Base-by-base conservation (phyloP, 1,140 invertebrate genomes). In the Halesus radiatus region DNA sequence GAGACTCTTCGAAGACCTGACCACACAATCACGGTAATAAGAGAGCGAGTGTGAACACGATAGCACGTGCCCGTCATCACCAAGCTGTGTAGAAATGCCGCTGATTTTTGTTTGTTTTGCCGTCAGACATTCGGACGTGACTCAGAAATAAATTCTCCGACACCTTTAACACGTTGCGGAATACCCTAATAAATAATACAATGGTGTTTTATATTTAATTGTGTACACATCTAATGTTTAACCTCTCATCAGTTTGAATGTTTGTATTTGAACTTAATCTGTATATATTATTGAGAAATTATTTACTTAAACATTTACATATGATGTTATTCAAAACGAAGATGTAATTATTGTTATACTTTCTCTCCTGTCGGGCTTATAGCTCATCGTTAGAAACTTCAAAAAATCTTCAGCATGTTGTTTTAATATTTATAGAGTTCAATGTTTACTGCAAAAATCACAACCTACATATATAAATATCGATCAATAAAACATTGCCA, bases 1-100 rank as follows among this genome's bases (percentile, higher is more conserved):
- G 88, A 91, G 92, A 86, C 91, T 94, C 88, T 94, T 94, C 88
- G 93, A 94, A 90, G 92, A 93, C 81, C 88, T 90, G 84, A 91
- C 90, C 78, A 85, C 85, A 75, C 85, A 87, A 74, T 66, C 82
- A 86, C 89, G 89, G 89, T 90, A 90, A 87, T 78, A 29, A 53
- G 22, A 66, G 54, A 26, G 15, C 62, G 10, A 29, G 76, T 78
- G 76, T 78, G 76, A 64, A 37, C 68, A 45, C 70, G 68, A 72
- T 80, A 58, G 81, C 81, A 83, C 82, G 79, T 76, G 76, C 79
- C 56, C 56, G 50, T 50, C 53, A 20, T 23, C 68, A 72, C 68
- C 37, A 66, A 37, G 45, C 68, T 72, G 68, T 72, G 18, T 72
- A 72, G 68, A 72, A 72, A 54, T 72, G 50, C 68, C 20, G 68